Evolutionary conservation across 2,888 invertebrate species (phyloP).

Genomic region (Creontiades dilutus): DNA sequence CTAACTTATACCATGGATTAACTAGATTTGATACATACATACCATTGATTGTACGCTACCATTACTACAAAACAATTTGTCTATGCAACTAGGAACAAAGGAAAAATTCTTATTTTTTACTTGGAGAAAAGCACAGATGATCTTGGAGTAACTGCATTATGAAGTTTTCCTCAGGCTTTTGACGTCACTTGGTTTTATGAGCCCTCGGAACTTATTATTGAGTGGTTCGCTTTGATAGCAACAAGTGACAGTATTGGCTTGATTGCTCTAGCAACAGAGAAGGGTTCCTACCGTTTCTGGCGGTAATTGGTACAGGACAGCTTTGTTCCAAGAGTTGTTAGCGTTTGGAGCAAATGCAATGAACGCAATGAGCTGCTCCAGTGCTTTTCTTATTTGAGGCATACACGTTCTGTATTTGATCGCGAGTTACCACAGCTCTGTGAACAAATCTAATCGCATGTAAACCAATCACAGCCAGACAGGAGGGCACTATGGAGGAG

Average conservation of each 20-base stretch:
- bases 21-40: too few relatives aligned
- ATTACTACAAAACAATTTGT: too few relatives aligned
- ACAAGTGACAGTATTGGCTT: constrained; percentile 1
- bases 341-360: neutral
- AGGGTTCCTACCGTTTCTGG: neutral
- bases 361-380: neutral
- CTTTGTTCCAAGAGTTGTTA: neutral
- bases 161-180: too few relatives aligned
- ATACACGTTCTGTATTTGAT: neutral
- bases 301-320: neutral
- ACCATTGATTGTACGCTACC: too few relatives aligned
- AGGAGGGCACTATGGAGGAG: constrained; percentile 45
- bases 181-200: too few relatives aligned
- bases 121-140: too few relatives aligned
- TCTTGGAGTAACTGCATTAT: too few relatives aligned
- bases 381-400: too few relatives aligned
- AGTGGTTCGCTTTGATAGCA: neutral
- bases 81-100: too few relatives aligned
- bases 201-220: constrained; percentile 11
- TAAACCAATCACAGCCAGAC: neutral
- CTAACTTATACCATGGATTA: too few relatives aligned
- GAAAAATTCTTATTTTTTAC: too few relatives aligned
- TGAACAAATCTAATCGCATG: neutral
- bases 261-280: constrained; percentile 5
- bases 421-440: neutral